Evolutionary conservation across 2,113 vertebrate species (phyloP).

Genomic region (Tapirus terrestris): DNA sequence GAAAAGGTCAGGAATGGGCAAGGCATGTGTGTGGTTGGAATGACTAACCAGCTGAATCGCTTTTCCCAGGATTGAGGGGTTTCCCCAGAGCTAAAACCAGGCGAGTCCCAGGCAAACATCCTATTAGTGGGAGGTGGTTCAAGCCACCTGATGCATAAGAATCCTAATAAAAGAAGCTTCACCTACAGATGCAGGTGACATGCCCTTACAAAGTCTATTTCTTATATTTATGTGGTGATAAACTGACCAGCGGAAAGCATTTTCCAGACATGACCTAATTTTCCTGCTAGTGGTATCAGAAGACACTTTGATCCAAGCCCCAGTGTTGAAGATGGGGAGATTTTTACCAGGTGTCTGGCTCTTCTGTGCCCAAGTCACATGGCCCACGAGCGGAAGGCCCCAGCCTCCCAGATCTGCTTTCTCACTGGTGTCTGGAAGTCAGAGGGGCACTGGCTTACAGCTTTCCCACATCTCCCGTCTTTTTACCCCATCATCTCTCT

Average conservation of each 20-base stretch:
- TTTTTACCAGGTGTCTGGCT: background rate
- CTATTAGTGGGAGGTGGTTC: background rate
- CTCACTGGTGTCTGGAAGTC: background rate
- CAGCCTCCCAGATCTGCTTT: accelerated
- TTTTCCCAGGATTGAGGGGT: background rate
- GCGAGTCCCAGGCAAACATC: background rate
- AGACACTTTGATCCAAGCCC: background rate
- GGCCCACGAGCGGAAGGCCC: too few species aligned
- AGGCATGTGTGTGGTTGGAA: too few species aligned
- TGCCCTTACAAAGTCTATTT: background rate
- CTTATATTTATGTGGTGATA: background rate
- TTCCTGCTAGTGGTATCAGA: background rate
- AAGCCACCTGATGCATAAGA: accelerated
- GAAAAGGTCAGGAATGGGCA: background rate
- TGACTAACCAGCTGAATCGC: background rate
- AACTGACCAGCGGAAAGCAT: background rate
- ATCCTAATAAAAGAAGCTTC: too few species aligned
- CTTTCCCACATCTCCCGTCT: too few species aligned
- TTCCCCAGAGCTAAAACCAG: background rate
- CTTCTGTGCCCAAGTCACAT: background rate
- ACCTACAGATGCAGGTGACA: background rate
- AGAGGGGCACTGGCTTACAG: too few species aligned
- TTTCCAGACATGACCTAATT: background rate
- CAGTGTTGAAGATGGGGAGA: background rate
- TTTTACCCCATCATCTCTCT: background rate